These are phyloP conservation scores for Microchirus variegatus DNA, from an alignment of 2,797 vertebrate genomes.

Conservation along the genomic window DNA sequence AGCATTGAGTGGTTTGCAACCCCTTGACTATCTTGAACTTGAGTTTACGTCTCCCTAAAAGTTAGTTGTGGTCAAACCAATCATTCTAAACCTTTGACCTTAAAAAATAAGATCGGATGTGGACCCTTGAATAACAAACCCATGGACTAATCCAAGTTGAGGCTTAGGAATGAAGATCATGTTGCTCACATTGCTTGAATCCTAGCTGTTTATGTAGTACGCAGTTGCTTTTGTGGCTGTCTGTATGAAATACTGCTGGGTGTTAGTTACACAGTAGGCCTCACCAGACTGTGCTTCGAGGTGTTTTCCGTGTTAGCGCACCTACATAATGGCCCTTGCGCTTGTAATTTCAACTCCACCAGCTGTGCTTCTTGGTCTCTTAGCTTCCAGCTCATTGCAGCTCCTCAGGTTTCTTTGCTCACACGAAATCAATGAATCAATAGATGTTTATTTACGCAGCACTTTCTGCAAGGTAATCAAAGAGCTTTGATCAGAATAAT, in stretches of 20 bases:
- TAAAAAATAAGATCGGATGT: background rate
- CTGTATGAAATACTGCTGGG: slow-evolving; percentile 36
- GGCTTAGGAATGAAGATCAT: slow-evolving; percentile 20
- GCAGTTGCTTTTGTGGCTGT: slow-evolving; percentile 24
- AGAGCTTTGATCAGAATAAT: slow-evolving; percentile 1
- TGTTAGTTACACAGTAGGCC: slow-evolving; percentile 40
- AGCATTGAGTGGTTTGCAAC: too few relatives aligned
- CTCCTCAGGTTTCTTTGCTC: background rate
- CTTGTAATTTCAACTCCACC: slow-evolving; percentile 22
- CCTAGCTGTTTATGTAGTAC: slow-evolving; percentile 31
- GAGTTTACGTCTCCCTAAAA: too few relatives aligned
- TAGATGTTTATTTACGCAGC: too few relatives aligned
- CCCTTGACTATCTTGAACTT: too few relatives aligned
- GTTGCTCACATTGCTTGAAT: slow-evolving; percentile 18
- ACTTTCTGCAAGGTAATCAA: too few relatives aligned
- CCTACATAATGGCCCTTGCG: slow-evolving; percentile 1
- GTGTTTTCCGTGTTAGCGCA: slow-evolving; percentile 16
- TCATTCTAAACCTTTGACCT: background rate
- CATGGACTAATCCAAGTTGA: background rate
- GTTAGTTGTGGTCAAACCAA: too few relatives aligned
- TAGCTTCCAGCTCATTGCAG: background rate
- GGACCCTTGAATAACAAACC: too few relatives aligned
- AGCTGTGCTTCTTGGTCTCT: slow-evolving; percentile 18
- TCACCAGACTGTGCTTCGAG: slow-evolving; percentile 12
- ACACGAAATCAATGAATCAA: too few relatives aligned